These are phyloP conservation scores for Lomographa bimaculata DNA, from an alignment of 2,888 invertebrate genomes.

Conservation along the genomic window DNA sequence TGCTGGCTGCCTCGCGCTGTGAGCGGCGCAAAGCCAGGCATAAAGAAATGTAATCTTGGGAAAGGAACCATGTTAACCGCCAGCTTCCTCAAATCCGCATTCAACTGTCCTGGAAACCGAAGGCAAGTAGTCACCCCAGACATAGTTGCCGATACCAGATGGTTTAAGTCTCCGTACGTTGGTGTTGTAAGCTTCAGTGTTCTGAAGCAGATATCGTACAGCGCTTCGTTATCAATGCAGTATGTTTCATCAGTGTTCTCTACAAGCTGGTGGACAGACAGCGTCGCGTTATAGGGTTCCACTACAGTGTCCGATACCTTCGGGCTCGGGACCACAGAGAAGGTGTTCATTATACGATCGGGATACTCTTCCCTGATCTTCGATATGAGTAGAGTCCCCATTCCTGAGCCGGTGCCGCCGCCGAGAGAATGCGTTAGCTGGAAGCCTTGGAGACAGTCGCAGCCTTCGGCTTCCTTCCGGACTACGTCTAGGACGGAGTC, in stretches of 20 bases:
- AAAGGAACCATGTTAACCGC: conserved; percentile 87
- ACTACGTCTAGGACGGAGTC: conserved; percentile 85
- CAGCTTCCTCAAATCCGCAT: conserved; percentile 88
- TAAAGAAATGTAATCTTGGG: conserved; percentile 85
- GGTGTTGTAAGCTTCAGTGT: conserved; percentile 89
- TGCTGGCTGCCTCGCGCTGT: conserved; percentile 94
- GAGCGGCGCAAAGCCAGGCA: conserved; percentile 85
- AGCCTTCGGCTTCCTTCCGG: conserved; percentile 85
- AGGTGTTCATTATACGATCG: conserved; percentile 88
- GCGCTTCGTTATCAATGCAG: conserved; percentile 90
- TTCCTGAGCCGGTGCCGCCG: conserved; percentile 90
- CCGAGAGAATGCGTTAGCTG: conserved; percentile 88
- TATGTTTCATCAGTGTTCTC: conserved; percentile 87
- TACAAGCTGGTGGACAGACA: conserved; percentile 86
- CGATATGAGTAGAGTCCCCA: conserved; percentile 88
- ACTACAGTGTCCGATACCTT: conserved; percentile 90
- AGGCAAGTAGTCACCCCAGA: conserved; percentile 74
- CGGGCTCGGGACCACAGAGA: conserved; percentile 88
- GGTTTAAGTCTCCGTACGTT: conserved; percentile 90
- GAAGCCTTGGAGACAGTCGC: conserved; percentile 87
- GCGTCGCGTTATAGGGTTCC: conserved; percentile 87
- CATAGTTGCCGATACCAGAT: conserved; percentile 70
- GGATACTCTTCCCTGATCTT: conserved; percentile 90
- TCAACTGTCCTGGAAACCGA: conserved; percentile 69
- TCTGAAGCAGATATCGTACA: conserved; percentile 91